phyloP scores from a whole-genome alignment of 2,888 invertebrate genomes.

The Nasonia oneida region DNA sequence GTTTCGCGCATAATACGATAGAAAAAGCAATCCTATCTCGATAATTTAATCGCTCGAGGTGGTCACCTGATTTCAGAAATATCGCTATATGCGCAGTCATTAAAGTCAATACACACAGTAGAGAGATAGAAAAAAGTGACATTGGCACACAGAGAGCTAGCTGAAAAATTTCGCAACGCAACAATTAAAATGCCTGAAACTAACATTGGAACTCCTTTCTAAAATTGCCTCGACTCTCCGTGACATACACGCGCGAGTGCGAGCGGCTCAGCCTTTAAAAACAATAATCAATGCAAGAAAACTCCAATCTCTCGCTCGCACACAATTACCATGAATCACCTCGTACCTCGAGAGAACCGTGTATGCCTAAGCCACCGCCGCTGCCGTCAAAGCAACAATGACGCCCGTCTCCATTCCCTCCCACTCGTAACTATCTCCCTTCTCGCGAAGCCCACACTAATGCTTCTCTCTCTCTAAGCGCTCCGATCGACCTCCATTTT shows the following conservation, averaged over 20 bases:
- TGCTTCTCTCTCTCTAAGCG: neutral
- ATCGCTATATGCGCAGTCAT: neutral
- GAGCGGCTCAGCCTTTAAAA: slow-evolving; percentile 38
- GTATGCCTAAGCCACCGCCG: neutral
- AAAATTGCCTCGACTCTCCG: slow-evolving; percentile 12
- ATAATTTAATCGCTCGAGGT: neutral
- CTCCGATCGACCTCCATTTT: slow-evolving; percentile 41
- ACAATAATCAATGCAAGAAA: slow-evolving; percentile 48
- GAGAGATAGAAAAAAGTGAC: neutral
- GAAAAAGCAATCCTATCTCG: neutral
- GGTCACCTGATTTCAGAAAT: neutral
- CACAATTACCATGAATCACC: slow-evolving; percentile 56
- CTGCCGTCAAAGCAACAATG: slow-evolving; percentile 21
- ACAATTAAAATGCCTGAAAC: slow-evolving; percentile 17
- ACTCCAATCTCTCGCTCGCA: slow-evolving; percentile 28
- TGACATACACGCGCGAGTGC: neutral
- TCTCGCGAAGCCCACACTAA: neutral
- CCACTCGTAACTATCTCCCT: neutral
- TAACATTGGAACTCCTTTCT: slow-evolving; percentile 19
- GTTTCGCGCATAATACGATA: neutral
- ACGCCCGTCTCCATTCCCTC: neutral
- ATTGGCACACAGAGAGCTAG: slow-evolving; percentile 7
- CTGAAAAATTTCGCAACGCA: slow-evolving; percentile 12
- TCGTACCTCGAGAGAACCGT: slow-evolving; percentile 21
- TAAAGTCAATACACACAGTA: neutral